phyloP scores from a whole-genome alignment of 2,113 vertebrate genomes.

The Calidris pugnax region DNA sequence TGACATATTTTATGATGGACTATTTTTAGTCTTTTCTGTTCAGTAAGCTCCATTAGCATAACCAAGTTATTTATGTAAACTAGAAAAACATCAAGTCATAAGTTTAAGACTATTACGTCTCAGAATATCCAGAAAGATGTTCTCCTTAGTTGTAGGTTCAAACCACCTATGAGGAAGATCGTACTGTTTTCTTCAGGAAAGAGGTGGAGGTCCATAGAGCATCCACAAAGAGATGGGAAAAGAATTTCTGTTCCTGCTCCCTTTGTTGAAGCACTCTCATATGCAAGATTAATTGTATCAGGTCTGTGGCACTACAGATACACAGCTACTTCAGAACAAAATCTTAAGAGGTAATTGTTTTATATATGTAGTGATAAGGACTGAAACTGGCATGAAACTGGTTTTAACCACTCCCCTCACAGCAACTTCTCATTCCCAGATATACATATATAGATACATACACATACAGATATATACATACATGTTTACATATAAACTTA shows the following conservation, averaged over 20 bases:
- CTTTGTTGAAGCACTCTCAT: not conserved
- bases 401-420: not conserved
- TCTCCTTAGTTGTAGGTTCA: not conserved
- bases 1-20: fast-evolving
- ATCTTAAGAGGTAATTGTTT: not conserved
- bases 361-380: not conserved
- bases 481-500: not conserved
- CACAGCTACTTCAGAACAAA: not conserved
- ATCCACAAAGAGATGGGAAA: not conserved
- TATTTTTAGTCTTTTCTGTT: not conserved
- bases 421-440: not conserved
- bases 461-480: too few species aligned
- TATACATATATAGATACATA: not conserved
- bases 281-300: fast-evolving
- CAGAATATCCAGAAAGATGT: fast-evolving
- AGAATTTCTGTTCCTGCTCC: not conserved
- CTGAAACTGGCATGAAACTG: not conserved
- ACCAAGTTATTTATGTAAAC: not conserved
- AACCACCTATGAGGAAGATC: not conserved
- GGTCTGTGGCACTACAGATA: not conserved
- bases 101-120: not conserved
- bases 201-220: not conserved
- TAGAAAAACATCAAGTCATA: not conserved
- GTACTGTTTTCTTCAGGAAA: not conserved
- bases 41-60: not conserved